Evolutionary conservation across 2,888 invertebrate species (phyloP).

Genomic region (Pammene fasciana): DNA sequence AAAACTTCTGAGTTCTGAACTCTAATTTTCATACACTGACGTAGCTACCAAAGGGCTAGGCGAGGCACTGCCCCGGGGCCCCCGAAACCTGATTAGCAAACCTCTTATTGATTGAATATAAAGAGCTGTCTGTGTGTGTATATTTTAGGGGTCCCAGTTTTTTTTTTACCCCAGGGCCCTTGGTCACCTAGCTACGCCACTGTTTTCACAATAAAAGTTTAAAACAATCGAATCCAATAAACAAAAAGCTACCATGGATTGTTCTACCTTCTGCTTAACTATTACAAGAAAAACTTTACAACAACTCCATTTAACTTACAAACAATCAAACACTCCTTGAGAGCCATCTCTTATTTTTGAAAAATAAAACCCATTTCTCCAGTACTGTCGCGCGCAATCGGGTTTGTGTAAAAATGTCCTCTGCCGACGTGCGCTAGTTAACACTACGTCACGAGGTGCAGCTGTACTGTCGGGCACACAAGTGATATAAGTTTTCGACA

Average conservation of each 20-base stretch:
- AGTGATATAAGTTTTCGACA: neutral
- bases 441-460: constrained; percentile 62
- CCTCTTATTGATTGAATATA: no score
- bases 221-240: no score
- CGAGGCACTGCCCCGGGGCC: no score
- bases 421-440: constrained; percentile 57
- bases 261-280: neutral
- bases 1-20: no score
- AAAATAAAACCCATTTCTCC: constrained; percentile 43
- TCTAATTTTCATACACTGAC: no score
- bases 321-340: constrained; percentile 25
- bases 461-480: constrained; percentile 51
- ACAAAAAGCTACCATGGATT: neutral
- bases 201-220: no score
- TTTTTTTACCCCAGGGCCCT: no score
- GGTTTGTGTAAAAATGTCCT: constrained; percentile 52
- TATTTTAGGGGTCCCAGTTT: no score
- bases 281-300: neutral
- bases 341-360: constrained; percentile 29
- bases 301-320: constrained; percentile 21
- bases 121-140: no score
- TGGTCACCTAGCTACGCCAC: no score
- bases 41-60: no score
- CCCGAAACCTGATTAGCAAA: no score
- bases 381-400: constrained; percentile 59